A percentile compares a stretch with the other conserved stretches of the same genome.
phyloP scores from a whole-genome alignment of 2,797 vertebrate species.

The Lithobates pipiens region DNA sequence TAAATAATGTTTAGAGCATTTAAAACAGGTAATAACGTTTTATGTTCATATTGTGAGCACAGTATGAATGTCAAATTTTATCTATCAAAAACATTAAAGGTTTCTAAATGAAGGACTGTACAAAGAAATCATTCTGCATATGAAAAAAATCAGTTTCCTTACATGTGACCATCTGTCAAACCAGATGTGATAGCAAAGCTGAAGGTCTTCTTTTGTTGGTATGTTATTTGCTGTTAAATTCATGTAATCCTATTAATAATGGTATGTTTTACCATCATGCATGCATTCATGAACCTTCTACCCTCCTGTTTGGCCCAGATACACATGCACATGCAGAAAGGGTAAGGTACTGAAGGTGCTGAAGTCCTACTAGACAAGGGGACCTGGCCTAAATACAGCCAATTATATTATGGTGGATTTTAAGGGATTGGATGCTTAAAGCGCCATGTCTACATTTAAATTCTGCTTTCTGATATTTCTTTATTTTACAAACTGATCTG shows the following conservation, averaged over 20 bases:
- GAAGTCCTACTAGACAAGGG: too few relatives aligned
- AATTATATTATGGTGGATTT: too few relatives aligned
- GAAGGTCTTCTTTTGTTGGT: constrained; percentile 12
- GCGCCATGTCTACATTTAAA: too few relatives aligned
- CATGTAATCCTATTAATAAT: background rate
- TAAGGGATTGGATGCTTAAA: too few relatives aligned
- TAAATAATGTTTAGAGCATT: too few relatives aligned
- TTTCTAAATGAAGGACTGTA: constrained; percentile 43
- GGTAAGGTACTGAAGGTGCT: too few relatives aligned
- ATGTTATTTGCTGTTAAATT: constrained; percentile 27
- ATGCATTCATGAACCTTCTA: background rate
- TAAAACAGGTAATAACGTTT: too few relatives aligned
- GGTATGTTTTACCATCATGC: too few relatives aligned
- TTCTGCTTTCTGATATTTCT: too few relatives aligned
- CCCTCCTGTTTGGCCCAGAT: background rate
- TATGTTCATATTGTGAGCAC: background rate
- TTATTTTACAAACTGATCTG: too few relatives aligned
- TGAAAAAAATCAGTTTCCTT: constrained; percentile 27
- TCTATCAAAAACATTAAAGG: constrained; percentile 26
- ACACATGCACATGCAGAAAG: too few relatives aligned
- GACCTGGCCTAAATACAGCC: too few relatives aligned
- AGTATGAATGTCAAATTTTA: constrained; percentile 12
- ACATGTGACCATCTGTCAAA: constrained; percentile 50
- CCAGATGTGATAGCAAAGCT: constrained; percentile 50
- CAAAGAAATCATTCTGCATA: constrained; percentile 32